Base-by-base conservation (phyloP, 2,888 invertebrate species). In the Ditylenchus weischeri region DNA sequence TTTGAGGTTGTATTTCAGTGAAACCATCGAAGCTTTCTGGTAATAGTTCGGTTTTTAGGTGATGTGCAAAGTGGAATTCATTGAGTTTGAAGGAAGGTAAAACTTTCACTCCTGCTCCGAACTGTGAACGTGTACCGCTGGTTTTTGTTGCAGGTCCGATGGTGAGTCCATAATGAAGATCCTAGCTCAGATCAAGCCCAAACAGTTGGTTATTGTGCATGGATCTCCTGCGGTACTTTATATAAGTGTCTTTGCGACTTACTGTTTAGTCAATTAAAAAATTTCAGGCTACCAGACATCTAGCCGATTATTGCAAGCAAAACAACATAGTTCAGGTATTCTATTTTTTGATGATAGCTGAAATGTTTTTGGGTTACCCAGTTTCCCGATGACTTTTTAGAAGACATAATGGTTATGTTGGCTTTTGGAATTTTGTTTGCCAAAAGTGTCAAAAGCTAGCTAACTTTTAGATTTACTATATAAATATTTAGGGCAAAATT, bases 81-180 rank as follows among this genome's bases (percentile, higher is more conserved):
- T 98, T 70, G 98, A 98, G 85, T 91, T 98, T 83, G 96, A 99
- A 83, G 98, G 98, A 0, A 87, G 43, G 43, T 43, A 8, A 8
- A 43, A 43, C 3, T 43, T 43, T 29, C 3, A 29, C 3, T 43
- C 8, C 8, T 43, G 43, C 2, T 43, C 3, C 8, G 5, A 43
- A 13, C 2, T 10, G 38, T 38, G 13, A 43, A 8, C 2, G 1
- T 29, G 2, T 29, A 29, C 29, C 29, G 29, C 29, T 29, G 29
- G 29, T 43, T 43, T 10, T 43, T 8, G 15, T 43, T 43, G 43
- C 43, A 43, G 87, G 10, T 87, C 87, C 1, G 88, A 89, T 76
- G 87, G 87, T 11, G 88, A 88, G 71, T 87, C 87, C 11, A 85
- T 88, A 69, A 86, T 86, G 74, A 90, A 93, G 78, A 90, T 94